Base-by-base conservation (phyloP, 1,140 invertebrate genomes). In the Ceratina calcarata region DNA sequence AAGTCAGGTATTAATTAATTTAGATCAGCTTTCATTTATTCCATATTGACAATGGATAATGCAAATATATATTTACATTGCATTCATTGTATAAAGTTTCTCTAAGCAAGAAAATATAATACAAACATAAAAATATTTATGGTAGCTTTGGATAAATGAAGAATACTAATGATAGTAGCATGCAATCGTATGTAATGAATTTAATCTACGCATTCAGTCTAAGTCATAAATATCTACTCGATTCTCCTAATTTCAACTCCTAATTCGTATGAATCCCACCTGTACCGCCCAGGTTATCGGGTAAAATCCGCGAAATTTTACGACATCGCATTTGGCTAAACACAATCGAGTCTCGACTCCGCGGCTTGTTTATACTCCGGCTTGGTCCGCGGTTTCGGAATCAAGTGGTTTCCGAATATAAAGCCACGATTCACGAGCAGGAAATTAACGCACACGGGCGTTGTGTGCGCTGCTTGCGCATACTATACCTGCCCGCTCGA, bases 401-500 rank as follows among this genome's bases (percentile, higher is more conserved):
- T 74, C 80, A 37, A 74, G 58, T 27, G 65, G 71, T 74, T 82
- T 45, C 18, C 51, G 51, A 32, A 68, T 51, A 68, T 51, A 67
- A 61, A 27, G 67, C 66, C 69, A 53, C 80, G 62, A 76, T 69
- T 49, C 65, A 51, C 74, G 65, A 53, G 20, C 75, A 32, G 32
- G 49, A 84, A 79, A 83, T 84, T 84, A 84, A 83, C 81, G 60
- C 81, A 16, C 24, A 7, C 24, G 13, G 20, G n/a, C 16, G 1
- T 37, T 37, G 15, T 10, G 27, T 22, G 49, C 16, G 10, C 8
- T 45, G 37, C 37, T 45, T 45, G 37, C 37, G 37, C 6, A 10
- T 45, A 45, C 8, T 45, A 45, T 45, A 53, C 15, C 13, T 49
- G 53, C 10, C 65, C 58, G 37, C 22, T 66, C 45, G 76, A 60